Percentiles rank a stretch among this genome's conserved stretches.
Conservation (phyloP, 2,888 invertebrate genomes). For the Agonopterix heracliana region DNA sequence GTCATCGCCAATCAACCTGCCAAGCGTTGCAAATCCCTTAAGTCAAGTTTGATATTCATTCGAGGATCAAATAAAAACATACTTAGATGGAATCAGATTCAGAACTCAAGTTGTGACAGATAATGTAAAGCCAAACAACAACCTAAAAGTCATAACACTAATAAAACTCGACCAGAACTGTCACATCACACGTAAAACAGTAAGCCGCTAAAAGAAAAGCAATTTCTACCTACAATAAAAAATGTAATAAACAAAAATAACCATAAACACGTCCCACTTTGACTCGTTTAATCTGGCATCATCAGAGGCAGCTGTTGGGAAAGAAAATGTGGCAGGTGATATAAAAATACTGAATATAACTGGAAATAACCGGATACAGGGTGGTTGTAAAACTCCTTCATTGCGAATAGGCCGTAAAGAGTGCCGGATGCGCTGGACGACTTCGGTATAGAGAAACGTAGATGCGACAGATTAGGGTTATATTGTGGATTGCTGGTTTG, state of each 20-base stretch:
- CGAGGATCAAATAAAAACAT: too few species aligned
- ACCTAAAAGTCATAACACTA: too few species aligned
- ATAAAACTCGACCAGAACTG: too few species aligned
- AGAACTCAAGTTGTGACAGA: too few species aligned
- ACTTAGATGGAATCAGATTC: too few species aligned
- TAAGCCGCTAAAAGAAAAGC: constrained; percentile 7
- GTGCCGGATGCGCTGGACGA: constrained; percentile 42
- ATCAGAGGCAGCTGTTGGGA: constrained; percentile 9
- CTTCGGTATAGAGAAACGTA: constrained; percentile 13
- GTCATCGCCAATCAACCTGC: too few species aligned
- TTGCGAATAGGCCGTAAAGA: constrained; percentile 65
- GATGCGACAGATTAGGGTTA: constrained; percentile 5
- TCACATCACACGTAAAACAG: too few species aligned
- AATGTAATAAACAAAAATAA: constrained; percentile 10
- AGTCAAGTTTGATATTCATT: too few species aligned
- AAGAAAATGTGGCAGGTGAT: constrained; percentile 30
- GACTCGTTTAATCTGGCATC: constrained; percentile 3
- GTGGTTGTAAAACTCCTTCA: constrained; percentile 56
- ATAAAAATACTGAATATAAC: constrained; percentile 47
- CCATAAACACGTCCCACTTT: constrained; percentile 9
- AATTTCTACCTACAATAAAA: constrained; percentile 11
- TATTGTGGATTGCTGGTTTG: background rate
- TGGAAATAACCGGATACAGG: constrained; percentile 38
- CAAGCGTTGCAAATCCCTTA: too few species aligned
- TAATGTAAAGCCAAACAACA: too few species aligned